These are phyloP conservation scores for Periophthalmus magnuspinnatus DNA, from an alignment of 2,797 vertebrate species.

Conservation along the genomic window DNA sequence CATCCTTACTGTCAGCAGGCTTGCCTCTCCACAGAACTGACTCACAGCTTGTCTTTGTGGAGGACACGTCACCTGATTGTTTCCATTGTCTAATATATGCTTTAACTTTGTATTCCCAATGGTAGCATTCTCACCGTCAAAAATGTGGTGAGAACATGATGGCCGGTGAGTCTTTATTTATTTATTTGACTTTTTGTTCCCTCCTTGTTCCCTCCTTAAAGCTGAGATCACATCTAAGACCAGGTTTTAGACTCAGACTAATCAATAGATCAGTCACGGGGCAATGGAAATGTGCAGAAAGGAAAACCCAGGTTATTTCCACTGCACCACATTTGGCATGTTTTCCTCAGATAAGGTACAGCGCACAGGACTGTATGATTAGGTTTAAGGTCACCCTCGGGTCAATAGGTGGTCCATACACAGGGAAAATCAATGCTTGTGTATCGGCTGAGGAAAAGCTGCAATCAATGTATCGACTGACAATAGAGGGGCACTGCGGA, in stretches of 20 bases:
- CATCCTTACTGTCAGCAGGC: no score
- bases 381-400: background rate
- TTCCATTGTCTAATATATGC: no score
- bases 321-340: background rate
- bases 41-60: no score
- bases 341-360: background rate
- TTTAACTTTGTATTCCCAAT: no score
- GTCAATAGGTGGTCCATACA: conserved; percentile 4
- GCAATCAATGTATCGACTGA: background rate
- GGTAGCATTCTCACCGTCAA: no score
- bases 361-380: background rate
- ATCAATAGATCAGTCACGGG: background rate
- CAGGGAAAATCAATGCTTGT: background rate
- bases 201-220: no score
- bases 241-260: background rate
- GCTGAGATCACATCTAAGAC: no score
- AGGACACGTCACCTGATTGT: no score
- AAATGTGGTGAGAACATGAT: no score
- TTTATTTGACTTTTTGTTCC: no score
- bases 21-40: no score
- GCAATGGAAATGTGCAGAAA: background rate
- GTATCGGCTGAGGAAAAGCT: conserved; percentile 1
- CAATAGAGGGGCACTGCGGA: background rate
- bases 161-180: no score
- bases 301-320: background rate